Base-by-base conservation (phyloP, 1,140 invertebrate genomes). In the Panulirus ornatus region DNA sequence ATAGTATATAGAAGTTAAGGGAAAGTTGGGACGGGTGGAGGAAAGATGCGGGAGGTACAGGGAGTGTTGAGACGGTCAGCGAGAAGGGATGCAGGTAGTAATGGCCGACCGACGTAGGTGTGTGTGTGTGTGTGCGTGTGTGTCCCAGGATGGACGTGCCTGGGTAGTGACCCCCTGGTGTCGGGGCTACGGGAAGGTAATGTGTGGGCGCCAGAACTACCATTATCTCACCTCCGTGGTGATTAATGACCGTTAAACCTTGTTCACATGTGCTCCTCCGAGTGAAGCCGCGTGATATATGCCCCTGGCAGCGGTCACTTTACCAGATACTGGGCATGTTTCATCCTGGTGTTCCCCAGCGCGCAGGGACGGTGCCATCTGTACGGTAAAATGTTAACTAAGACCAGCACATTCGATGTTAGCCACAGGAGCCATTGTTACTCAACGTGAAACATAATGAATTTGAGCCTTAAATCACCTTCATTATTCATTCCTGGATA, bases 221-320 rank as follows among this genome's bases (percentile, higher is more conserved):
- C 63, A 84, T 84, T 73, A 84, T 73, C 66, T 63, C 66, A 73
- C 66, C 63, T 47, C 83, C 40, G 6, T 73, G 34, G 83, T 84
- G 66, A 84, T 84, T 66, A 84, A 84, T 84, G 66, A 66, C 9
- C 42, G 40, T 22, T 44, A 34, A 73, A 51, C 83, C 66, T 71
- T 73, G 83, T 84, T 84, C 66, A n/a, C 83, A 19, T 73, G 83
- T 73, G 63, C 73, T 73, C n/a, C 44, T n/a, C 70, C 30, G 47
- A 81, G 47, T 5, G 44, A 34, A 16, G 73, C 36, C 3, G 38
- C 2, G 30, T 54, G 78, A 38, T 38, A 22, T 22, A 36, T 44
- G 51, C 0, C 30, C 11, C 71, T 2, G 47, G 27, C 27, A 6
- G 34, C 3, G 44, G 36, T 47, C 44, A 30, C 44, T 16, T 5